These are phyloP conservation scores for Mellivora capensis DNA, from an alignment of 2,113 vertebrate species.

Conservation along the genomic window DNA sequence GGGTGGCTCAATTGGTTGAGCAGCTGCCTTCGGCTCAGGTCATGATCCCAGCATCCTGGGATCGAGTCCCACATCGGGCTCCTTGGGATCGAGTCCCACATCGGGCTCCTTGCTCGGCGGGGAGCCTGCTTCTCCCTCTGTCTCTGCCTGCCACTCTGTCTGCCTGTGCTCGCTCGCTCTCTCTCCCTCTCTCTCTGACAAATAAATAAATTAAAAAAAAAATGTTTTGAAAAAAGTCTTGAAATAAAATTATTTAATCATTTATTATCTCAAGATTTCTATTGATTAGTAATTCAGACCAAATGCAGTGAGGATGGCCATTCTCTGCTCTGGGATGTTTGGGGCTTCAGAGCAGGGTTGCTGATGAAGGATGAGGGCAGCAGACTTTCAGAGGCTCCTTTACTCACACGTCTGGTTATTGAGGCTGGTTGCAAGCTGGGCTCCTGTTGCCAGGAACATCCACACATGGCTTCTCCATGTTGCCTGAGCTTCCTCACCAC, in stretches of 20 bases:
- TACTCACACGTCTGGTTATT: not conserved
- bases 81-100: no score
- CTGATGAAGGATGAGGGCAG: not conserved
- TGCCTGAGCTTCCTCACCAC: not conserved
- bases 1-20: no score
- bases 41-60: no score
- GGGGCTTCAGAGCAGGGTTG: not conserved
- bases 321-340: not conserved
- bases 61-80: no score
- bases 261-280: not conserved
- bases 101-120: no score
- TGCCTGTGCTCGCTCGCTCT: no score
- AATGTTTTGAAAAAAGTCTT: not conserved
- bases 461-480: not conserved
- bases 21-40: no score
- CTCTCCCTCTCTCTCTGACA: no score
- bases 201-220: no score
- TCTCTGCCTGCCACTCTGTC: no score
- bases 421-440: not conserved
- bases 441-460: not conserved
- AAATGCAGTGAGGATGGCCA: not conserved
- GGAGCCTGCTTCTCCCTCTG: no score
- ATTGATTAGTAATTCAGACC: not conserved
- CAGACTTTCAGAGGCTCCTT: not conserved
- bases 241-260: not conserved